Evolutionary conservation across 2,888 invertebrate genomes (phyloP), one percentile per base, ranked within the genome.

Genomic region (Nomada fucata): DNA sequence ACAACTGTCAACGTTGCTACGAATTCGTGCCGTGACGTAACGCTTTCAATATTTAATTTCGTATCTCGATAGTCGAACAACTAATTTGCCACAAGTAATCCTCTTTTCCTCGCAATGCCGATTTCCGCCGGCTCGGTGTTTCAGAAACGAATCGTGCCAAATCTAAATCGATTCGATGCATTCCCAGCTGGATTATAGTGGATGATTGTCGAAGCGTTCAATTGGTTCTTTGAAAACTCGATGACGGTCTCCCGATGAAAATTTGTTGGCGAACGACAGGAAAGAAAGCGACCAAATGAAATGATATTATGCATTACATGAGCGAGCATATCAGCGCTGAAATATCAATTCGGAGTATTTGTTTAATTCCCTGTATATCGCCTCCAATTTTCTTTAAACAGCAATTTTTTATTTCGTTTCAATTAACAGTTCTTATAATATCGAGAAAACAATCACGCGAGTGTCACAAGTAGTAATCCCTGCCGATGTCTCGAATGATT

Each of bases 21-120:
- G 47, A 47, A 13, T 47, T 15, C 47, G 15, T 3, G 15, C 52
- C 23, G 7, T 36, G 61, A 53, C 47, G 42, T 47, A 67, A 67
- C 65, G 72, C 67, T 68, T 47, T 68, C 71, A 61, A 80, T 78
- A 78, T 78, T 80, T 80, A 78, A 78, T 78, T 63, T 68, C 68
- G n/a, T 69, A 44, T 52, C 52, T 50, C 44, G 72, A 78, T 61
- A 52, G 55, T 52, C 61, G 29, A 42, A 23, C 61, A 42, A 71
- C 79, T 69, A 80, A 67, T 61, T 64, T 55, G 42, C 59, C 26
- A 11, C 36, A 20, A 7, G 29, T 63, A 74, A 74, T 74, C 57
- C 78, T 72, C 67, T 67, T 71, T 71, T 71, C 4, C 9, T n/a
- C 10, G 13, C 15, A 29, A 18, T 23, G 13, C 42, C 36, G 47